Evolutionary conservation across 2,797 vertebrate species (phyloP), one percentile per base, ranked within the genome.

Genomic region (Sebastes iracundus): DNA sequence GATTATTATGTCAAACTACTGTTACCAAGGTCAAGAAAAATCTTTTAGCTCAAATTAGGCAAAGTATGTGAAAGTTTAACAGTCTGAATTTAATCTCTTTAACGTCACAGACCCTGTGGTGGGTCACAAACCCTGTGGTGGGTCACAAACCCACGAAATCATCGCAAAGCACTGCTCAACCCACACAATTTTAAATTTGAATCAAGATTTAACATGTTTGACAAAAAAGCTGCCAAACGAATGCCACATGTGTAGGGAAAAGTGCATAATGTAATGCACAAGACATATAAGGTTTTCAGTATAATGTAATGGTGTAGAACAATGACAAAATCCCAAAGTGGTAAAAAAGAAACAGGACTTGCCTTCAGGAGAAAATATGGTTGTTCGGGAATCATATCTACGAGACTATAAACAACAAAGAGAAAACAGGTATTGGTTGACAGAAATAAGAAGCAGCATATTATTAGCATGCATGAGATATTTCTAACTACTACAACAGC

Each of bases 291-390:
- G 6, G 16, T 3, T 25, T 16, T 14, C 16, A 49, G 4, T 52
- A 10, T 52, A 32, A 18, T 20, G 4, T 13, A 49, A 59, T 59
- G 25, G 2, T 53, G 4, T 18, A 28, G 4, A 58, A 14, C 6
- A 7, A n/a, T 38, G 30, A 64, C 11, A 9, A 53, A 42, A 64
- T 2, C 22, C 1, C 10, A 23, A 18, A 32, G 23, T 3, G 20
- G 32, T 62, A 9, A 12, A 49, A 38, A 22, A 30, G 7, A 63
- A 66, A 56, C 3, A 28, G 27, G 6, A 78, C 90, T 94, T 96
- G 95, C 99, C 99, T 96, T 99, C 99, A 58, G 98, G 99, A 42
- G 99, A 99, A 94, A 99, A 99, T 90, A 99, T 99, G 64, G 99
- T 99, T 20, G 99, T 99, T 93, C 99, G 94, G 70, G 99, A 99